Percentiles rank a stretch among this genome's conserved stretches.
These are phyloP conservation scores for Sisyra nigra DNA, from an alignment of 2,888 invertebrate genomes.

Conservation along the genomic window DNA sequence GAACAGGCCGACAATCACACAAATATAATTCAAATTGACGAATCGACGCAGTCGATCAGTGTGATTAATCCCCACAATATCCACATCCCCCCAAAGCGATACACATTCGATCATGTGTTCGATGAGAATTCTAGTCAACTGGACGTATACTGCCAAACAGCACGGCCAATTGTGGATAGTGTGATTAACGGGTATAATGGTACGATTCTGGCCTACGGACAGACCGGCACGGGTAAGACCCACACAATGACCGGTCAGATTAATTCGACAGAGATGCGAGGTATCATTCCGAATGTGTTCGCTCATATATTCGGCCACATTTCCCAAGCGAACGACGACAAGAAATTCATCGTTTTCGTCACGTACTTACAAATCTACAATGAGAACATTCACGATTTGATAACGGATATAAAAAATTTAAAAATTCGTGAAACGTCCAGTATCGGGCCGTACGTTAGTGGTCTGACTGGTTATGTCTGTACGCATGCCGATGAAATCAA, in stretches of 20 bases:
- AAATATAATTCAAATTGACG: conserved; percentile 61
- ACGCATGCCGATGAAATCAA: conserved; percentile 82
- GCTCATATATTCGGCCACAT: conserved; percentile 98
- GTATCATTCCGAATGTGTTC: conserved; percentile 97
- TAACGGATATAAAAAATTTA: conserved; percentile 47
- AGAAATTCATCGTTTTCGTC: conserved; percentile 78
- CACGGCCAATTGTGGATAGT: conserved; percentile 91
- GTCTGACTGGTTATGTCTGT: conserved; percentile 72
- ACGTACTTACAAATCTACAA: conserved; percentile 99
- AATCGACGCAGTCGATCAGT: conserved; percentile 59
- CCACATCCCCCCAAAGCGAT: conserved; percentile 71
- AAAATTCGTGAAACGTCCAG: conserved; percentile 94
- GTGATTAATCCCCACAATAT: conserved; percentile 58
- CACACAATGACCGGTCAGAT: conserved; percentile 95
- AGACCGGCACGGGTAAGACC: conserved; percentile 96
- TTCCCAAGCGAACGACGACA: conserved; percentile 48
- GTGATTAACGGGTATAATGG: conserved; percentile 96
- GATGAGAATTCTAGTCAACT: conserved; percentile 73
- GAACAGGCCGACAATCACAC: conserved; percentile 59
- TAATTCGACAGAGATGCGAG: conserved; percentile 73
- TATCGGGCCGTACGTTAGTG: conserved; percentile 95
- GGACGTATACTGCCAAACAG: conserved; percentile 92
- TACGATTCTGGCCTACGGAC: conserved; percentile 77
- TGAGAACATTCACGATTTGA: conserved; percentile 91
- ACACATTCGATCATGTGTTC: conserved; percentile 92